phyloP scores from a whole-genome alignment of 2,888 invertebrate genomes.

The Torymus auratus region DNA sequence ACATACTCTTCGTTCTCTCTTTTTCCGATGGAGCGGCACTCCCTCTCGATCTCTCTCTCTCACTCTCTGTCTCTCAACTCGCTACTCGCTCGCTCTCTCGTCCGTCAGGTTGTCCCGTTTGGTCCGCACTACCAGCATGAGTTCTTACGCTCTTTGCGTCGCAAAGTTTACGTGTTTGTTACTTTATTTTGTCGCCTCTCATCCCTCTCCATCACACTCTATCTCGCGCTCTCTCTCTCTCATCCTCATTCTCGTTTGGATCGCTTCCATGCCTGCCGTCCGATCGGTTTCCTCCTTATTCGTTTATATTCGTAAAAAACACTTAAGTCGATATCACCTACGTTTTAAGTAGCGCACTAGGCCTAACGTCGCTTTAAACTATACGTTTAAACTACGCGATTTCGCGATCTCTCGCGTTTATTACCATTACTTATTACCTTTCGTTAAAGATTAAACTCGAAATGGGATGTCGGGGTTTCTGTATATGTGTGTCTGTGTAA shows the following conservation, averaged over 20 bases:
- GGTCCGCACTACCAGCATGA: slow-evolving; percentile 76
- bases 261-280: slow-evolving; percentile 74
- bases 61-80: slow-evolving; percentile 20
- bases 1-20: not conserved
- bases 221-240: not conserved
- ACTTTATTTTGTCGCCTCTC: slow-evolving; percentile 33
- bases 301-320: slow-evolving; percentile 15
- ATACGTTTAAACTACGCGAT: slow-evolving; percentile 17
- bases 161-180: slow-evolving; percentile 53
- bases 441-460: slow-evolving; percentile 42
- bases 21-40: slow-evolving; percentile 65
- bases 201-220: slow-evolving; percentile 7
- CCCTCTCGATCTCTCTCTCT: slow-evolving; percentile 34
- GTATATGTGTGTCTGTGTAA: not conserved
- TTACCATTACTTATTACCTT: slow-evolving; percentile 42
- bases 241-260: slow-evolving; percentile 61
- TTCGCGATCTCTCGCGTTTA: not conserved
- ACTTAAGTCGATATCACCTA: slow-evolving; percentile 56
- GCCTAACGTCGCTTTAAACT: slow-evolving; percentile 51
- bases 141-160: slow-evolving; percentile 63
- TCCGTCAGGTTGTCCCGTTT: slow-evolving; percentile 68
- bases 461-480: slow-evolving; percentile 38
- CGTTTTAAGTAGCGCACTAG: slow-evolving; percentile 43
- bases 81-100: slow-evolving; percentile 28
- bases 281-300: slow-evolving; percentile 69